Percentiles rank a stretch among this genome's conserved stretches.
phyloP scores from a whole-genome alignment of 2,113 vertebrate genomes.

The Leptobrachium leishanense region DNA sequence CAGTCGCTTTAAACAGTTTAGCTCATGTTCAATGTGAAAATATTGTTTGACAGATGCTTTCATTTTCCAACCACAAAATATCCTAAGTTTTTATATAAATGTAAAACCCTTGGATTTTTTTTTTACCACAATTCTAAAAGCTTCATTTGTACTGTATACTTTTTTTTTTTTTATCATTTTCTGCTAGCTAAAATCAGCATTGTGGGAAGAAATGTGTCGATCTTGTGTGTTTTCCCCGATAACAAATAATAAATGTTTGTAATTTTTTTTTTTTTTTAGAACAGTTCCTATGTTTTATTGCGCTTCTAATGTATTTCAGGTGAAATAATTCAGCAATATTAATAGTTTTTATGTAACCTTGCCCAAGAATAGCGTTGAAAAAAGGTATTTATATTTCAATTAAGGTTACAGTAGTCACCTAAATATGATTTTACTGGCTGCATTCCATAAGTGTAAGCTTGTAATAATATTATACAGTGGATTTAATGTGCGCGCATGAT shows the following conservation, averaged over 20 bases:
- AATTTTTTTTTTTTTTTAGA: no score
- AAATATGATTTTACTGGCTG: neutral
- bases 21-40: conserved; percentile 26
- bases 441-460: conserved; percentile 1
- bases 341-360: neutral
- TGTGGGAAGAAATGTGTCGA: no score
- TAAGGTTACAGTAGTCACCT: neutral
- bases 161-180: no score
- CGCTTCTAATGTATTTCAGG: no score
- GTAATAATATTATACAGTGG: neutral
- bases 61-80: conserved; percentile 35
- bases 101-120: neutral
- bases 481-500: neutral
- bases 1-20: conserved; percentile 28
- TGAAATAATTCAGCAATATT: neutral
- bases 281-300: no score
- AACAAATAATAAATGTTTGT: no score
- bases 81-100: conserved; percentile 28
- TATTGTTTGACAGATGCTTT: conserved; percentile 43
- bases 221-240: neutral
- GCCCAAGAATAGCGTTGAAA: neutral
- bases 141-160: neutral
- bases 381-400: neutral
- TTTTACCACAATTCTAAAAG: conserved; percentile 13
- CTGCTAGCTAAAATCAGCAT: no score